Evolutionary conservation across 2,113 vertebrate species (phyloP), one percentile per base, ranked within the genome.

Genomic region (Actinemys pallida): DNA sequence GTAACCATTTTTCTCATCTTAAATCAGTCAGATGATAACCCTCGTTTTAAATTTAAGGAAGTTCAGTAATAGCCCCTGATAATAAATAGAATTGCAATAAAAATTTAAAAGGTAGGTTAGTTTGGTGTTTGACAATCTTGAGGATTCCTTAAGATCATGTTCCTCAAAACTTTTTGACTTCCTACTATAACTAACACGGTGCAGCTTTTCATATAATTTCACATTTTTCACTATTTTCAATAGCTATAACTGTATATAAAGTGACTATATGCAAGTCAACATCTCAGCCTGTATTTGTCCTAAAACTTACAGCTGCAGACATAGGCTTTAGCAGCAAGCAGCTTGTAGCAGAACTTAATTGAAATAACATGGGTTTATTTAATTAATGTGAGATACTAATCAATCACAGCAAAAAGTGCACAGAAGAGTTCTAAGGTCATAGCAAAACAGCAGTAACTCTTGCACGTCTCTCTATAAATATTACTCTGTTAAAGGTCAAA

Each of bases 401-500:
- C 59, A 87, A 82, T 82, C 69, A 81, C 0, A 89, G 16, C 81
- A 39, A 8, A 69, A 22, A 86, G 72, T 1, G 83, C 1, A 80
- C 5, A 13, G 12, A 45, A 4, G 14, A 25, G 8, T 24, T 45
- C 11, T 76, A 10, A 59, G 76, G 2, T 35, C 39, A 53, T 5
- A 47, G 1, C 2, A 10, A 81, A 5, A 90, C 0, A 78, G 20
- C 39, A 42, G 19, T 47, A 53, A 89, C 87, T 25, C 0, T 9
- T 89, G 53, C 1, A 10, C 2, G 75, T 86, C 24, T 81, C 35
- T 54, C 69, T 54, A 50, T 14, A 65, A 82, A 72, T 42, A 8
- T 59, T 82, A 69, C 5, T 1, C 0, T 1, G 85, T 82, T 39
- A 62, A 93, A 93, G 16, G 65, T 31, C 0, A 14, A 19, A 81